Evolutionary conservation across 2,113 vertebrate genomes (phyloP).

Genomic region (Pangasianodon gigas): DNA sequence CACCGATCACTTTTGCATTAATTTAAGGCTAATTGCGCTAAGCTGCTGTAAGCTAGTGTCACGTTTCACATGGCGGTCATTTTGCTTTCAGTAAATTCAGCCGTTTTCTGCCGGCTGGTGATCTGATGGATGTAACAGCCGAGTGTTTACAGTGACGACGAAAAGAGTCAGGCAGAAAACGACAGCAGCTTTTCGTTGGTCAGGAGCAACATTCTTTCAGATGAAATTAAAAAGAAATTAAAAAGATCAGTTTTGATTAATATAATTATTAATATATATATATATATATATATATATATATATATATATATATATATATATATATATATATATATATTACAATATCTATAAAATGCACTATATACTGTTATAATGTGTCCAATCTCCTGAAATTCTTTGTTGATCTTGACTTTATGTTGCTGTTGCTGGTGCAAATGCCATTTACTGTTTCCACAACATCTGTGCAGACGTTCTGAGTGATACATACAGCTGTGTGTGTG

Average conservation of each 20-base stretch:
- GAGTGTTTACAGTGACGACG: background rate
- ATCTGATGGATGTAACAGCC: background rate
- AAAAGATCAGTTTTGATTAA: background rate
- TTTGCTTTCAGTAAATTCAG: background rate
- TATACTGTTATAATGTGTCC: background rate
- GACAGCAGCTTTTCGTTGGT: background rate
- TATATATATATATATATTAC: background rate
- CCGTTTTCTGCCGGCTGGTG: background rate
- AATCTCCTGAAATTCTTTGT: background rate
- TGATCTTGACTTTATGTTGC: background rate
- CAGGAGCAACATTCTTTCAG: background rate
- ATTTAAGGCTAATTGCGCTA: background rate
- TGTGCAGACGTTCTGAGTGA: background rate
- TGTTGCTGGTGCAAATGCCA: slow-evolving; percentile 64
- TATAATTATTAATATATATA: background rate
- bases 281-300: too few species aligned
- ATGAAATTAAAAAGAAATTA: background rate
- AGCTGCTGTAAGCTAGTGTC: background rate
- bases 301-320: too few species aligned
- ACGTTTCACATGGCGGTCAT: too few species aligned
- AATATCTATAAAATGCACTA: background rate
- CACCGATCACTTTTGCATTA: background rate
- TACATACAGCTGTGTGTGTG: slow-evolving; percentile 38
- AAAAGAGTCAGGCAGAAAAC: background rate
- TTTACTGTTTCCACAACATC: slow-evolving; percentile 71